Evolutionary conservation across 2,888 invertebrate species (phyloP).

Genomic region (Saturnia pavonia): DNA sequence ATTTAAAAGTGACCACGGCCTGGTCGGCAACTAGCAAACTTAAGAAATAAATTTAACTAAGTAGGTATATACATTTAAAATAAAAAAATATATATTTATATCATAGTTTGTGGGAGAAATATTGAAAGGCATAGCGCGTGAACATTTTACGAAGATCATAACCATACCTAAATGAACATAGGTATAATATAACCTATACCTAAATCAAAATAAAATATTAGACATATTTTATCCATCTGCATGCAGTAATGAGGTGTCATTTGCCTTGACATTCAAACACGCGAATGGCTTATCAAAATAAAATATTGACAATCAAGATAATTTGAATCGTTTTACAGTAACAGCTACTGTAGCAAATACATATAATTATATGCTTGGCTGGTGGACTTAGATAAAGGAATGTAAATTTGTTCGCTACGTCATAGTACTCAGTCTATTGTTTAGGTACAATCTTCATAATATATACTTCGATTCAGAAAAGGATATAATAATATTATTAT

Average conservation of each 20-base stretch:
- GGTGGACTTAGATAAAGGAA: not conserved
- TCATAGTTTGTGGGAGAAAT: no score
- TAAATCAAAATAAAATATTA: not conserved
- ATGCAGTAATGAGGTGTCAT: not conserved
- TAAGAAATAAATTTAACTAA: no score
- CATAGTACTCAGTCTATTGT: not conserved
- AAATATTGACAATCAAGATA: slow-evolving; percentile 22
- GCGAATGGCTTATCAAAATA: slow-evolving; percentile 14
- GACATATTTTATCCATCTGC: not conserved
- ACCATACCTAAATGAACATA: not conserved
- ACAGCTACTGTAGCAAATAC: not conserved
- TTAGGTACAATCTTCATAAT: not conserved
- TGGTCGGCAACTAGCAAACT: no score
- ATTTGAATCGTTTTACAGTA: slow-evolving; percentile 12
- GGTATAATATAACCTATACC: not conserved
- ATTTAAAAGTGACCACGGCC: no score
- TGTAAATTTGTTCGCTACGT: slow-evolving; percentile 2
- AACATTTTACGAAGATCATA: not conserved
- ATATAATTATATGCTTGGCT: not conserved
- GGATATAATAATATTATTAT: not conserved
- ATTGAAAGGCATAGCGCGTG: no score
- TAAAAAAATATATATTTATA: not conserved
- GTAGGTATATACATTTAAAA: no score
- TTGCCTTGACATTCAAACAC: slow-evolving; percentile 13
- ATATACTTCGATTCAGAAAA: not conserved